Base-by-base conservation (phyloP, 2,888 invertebrate species). In the Lasioglossum calceatum region DNA sequence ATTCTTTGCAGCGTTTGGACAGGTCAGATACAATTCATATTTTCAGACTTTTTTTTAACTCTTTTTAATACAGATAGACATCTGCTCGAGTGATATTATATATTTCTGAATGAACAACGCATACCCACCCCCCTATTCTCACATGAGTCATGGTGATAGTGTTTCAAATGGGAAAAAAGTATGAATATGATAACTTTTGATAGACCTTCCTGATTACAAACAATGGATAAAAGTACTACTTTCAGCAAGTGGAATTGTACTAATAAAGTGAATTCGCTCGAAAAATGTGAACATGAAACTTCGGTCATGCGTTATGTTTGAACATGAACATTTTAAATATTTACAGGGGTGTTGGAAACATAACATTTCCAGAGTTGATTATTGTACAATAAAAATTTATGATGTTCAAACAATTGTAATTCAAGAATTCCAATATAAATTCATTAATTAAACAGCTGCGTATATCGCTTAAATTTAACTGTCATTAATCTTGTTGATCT, bases 1-100 rank as follows among this genome's bases (percentile, higher is more conserved):
- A 67, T 71, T 74, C 23, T 77, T 12, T 77, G 1, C 16, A 44
- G 61, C 36, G 64, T 73, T 47, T 61, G 10, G 64, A 80, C 27
- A 39, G 36, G 67, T 39, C 44, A n/a, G 73, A 67, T 32, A 32
- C n/a, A 71, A 85, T 77, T 79, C 76, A 47, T 79, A 44, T 72
- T 44, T 72, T 36, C 39, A 12, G 71, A 71, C 5, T n/a, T 42
- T 14, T 71, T 42, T 71, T 4, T 0, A 12, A 1, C 2, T 5
- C 4, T n/a, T 71, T 39, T 71, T 39, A 71, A 39, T 23, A 39
- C 36, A 70, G 23, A 70, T 39, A 67, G 23, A 32, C 10, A 19
- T 70, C 67, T 10, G 4, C 4, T 70, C 10, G 4, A 36, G 67
- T 36, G 32, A 70, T 19, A 42, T 42, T 42, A 12, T 39, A 70